Evolutionary conservation across 2,113 vertebrate genomes (phyloP), one percentile per base, ranked within the genome.

Genomic region (Platichthys stellatus): DNA sequence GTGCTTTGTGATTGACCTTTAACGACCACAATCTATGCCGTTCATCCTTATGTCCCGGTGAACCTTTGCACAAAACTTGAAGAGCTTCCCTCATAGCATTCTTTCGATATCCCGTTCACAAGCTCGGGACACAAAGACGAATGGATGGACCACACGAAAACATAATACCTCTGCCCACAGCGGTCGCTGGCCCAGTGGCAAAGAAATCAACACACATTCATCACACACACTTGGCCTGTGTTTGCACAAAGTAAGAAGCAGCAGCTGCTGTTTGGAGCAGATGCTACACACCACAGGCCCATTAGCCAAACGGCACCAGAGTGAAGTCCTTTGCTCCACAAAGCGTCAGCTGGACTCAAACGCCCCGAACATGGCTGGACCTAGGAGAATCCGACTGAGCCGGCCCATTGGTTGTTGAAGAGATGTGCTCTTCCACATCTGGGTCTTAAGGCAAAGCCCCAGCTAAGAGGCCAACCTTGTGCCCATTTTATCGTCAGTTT

Each of bases 361-460:
- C 51, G 31, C 54, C 60, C 65, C 57, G 31, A 9, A 71, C 81
- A 83, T 10, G 35, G 23, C 31, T 13, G 9, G 56, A 62, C 70
- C 64, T 51, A 56, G 61, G 63, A 88, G 65, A 59, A 66, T 76
- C 20, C 17, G 12, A 13, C 1, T 51, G 11, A 75, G 74, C 21
- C 31, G 40, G 59, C 5, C 51, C 63, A 74, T 57, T 63, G 74
- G 86, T 45, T 54, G 71, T 38, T 0, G 2, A 7, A 57, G 31
- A 70, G 81, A 76, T 63, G 60, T 26, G 62, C 87, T 78, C 28
- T 0, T 53, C 72, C 68, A 59, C 47, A 69, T 72, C 6, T 14
- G 13, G 67, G 67, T 86, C 58, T 56, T 43, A 45, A 65, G 45
- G 69, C 77, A 69, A 74, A 83, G 76, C 56, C 57, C 40, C 23